phyloP scores from a whole-genome alignment of 2,113 vertebrate genomes.

The Clarias magur region DNA sequence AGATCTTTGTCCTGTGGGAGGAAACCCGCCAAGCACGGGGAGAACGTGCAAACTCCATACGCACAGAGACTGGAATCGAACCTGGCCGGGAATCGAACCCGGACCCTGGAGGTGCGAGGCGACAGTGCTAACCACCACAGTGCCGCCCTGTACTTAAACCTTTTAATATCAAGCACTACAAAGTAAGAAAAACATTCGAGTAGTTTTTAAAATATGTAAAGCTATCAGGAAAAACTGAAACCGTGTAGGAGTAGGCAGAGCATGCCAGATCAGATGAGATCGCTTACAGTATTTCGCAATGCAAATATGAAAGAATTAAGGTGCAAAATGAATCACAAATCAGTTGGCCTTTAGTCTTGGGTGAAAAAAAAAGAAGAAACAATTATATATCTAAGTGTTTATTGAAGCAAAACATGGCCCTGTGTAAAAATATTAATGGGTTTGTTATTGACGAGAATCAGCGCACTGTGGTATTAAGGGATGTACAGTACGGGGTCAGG shows the following conservation, averaged over 20 bases:
- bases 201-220: constrained; percentile 31
- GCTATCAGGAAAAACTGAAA: constrained; percentile 27
- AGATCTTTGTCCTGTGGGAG: no score
- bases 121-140: no score
- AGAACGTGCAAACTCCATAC: no score
- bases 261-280: neutral
- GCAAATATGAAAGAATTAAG: constrained; percentile 27
- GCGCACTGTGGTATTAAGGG: constrained; percentile 25
- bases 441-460: constrained; percentile 36
- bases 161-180: constrained; percentile 32
- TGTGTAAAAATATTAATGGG: constrained; percentile 33
- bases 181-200: constrained; percentile 37
- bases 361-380: neutral
- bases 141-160: constrained; percentile 15
- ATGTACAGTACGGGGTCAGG: constrained; percentile 25
- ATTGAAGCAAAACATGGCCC: neutral
- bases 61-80: no score
- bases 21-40: no score
- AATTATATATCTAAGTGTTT: neutral
- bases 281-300: constrained; percentile 20
- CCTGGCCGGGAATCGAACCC: no score
- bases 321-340: constrained; percentile 25
- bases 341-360: constrained; percentile 30
- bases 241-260: neutral
- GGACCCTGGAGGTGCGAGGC: no score